Base-by-base conservation (phyloP, 2,113 vertebrate species). In the Aythya baeri region DNA sequence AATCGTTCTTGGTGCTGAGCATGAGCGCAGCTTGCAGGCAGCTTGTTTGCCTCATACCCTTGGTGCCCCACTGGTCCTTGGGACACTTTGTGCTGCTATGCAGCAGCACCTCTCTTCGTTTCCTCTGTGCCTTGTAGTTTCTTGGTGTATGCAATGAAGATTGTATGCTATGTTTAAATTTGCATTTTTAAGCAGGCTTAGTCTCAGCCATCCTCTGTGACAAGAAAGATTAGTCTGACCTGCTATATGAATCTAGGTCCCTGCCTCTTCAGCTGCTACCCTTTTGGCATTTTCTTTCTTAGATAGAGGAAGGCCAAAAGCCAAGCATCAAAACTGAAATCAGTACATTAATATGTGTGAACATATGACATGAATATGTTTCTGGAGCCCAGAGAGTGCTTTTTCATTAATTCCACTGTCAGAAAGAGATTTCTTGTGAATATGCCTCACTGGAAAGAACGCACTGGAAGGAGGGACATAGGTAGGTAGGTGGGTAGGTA, bases 171-270 rank as follows among this genome's bases (percentile, higher is more conserved):
- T 44, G 75, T 41, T 94, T 91, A 85, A 65, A 65, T 92, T 76
- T 75, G 50, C 21, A 31, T 36, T 83, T 94, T 95, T 83, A 88
- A 36, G 75, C 74, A 93, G 93, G 80, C 57, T 38, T 89, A 78
- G 88, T 95, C 83, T 94, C 92, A 95, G 75, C 67, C 72, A 89
- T 94, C 79, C 93, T 89, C 49, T 86, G 73, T 88, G 92, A 96
- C 85, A 93, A 96, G 92, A 95, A 85, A 32, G 32, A 89, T 96
- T 95, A 94, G 70, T 92, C 78, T 97, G 95, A 80, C 94, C 96
- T 91, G 89, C 79, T 96, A 44, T 81, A 43, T 70, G 93, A 96
- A 86, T 79, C 83, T 91, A 82, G 75, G 68, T 93, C 77, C 82
- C 93, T 92, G 89, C 89, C 70, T 91, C 93, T 79, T 94, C 93